A percentile compares a stretch with the other conserved stretches of the same genome.
Evolutionary conservation across 2,113 vertebrate genomes (phyloP).

Genomic region (Ctenodactylus gundi): DNA sequence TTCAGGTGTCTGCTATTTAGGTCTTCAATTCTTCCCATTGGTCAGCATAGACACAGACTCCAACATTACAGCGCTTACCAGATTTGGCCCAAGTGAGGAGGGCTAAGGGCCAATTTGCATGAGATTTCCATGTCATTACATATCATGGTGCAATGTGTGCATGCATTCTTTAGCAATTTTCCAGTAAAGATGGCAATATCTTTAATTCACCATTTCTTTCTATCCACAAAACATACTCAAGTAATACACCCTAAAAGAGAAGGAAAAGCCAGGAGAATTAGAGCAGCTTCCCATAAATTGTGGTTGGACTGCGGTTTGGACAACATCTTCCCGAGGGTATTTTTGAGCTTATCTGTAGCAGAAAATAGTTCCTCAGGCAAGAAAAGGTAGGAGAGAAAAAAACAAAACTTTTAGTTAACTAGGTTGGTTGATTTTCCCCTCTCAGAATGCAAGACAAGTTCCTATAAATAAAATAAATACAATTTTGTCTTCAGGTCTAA

Average conservation of each 20-base stretch:
- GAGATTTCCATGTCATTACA: neutral
- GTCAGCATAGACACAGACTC: neutral
- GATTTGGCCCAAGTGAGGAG: neutral
- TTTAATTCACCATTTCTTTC: slow-evolving; percentile 7
- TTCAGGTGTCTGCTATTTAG: slow-evolving; percentile 29
- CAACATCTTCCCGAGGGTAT: neutral
- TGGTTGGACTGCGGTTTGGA: neutral
- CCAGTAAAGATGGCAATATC: neutral
- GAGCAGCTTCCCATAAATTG: neutral
- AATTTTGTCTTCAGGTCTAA: slow-evolving; percentile 15
- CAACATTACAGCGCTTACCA: neutral
- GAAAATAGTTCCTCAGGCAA: neutral
- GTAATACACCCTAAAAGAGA: neutral
- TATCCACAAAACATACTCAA: neutral
- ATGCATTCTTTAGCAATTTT: neutral
- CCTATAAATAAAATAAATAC: slow-evolving; percentile 45
- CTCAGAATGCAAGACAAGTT: slow-evolving; percentile 55
- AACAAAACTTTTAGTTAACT: neutral
- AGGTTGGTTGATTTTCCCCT: slow-evolving; percentile 31
- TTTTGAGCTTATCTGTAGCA: slow-evolving; percentile 23
- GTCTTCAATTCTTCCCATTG: neutral
- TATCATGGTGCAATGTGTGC: neutral
- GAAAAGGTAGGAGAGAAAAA: neutral
- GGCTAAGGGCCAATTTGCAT: neutral
- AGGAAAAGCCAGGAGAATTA: neutral